Evolutionary conservation across 1,140 invertebrate species (phyloP).

Genomic region (Solen grandis): DNA sequence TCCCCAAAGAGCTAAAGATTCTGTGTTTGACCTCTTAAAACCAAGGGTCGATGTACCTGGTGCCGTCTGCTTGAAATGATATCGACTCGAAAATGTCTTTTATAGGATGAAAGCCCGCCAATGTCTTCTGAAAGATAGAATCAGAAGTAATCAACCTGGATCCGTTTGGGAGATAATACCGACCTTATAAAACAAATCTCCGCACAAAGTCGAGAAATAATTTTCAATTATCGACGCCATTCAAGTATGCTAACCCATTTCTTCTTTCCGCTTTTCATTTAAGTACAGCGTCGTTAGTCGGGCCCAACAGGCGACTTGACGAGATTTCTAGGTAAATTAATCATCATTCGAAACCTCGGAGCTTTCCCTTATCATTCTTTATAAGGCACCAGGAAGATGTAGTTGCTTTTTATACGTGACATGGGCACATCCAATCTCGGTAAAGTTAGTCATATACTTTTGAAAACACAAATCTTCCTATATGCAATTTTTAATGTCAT

Average conservation of each 20-base stretch:
- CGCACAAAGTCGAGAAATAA: conserved; percentile 18
- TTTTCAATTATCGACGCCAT: conserved; percentile 34
- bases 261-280: conserved; percentile 8
- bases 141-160: not conserved
- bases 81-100: too few species aligned
- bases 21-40: too few species aligned
- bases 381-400: not conserved
- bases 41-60: too few species aligned
- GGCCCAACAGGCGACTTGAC: not conserved
- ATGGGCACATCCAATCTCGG: too few species aligned
- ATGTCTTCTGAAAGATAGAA: not conserved
- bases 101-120: too few species aligned
- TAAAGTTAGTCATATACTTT: too few species aligned
- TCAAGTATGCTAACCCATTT: conserved; percentile 21
- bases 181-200: conserved; percentile 25
- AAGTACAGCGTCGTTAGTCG: not conserved
- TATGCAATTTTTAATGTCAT: too few species aligned
- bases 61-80: too few species aligned
- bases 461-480: too few species aligned
- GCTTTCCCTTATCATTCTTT: not conserved
- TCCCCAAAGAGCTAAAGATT: too few species aligned
- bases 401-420: not conserved
- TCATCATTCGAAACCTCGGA: too few species aligned
- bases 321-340: not conserved
- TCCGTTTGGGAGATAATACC: not conserved